Evolutionary conservation across 2,113 vertebrate genomes (phyloP).

Genomic region (Empidonax traillii): DNA sequence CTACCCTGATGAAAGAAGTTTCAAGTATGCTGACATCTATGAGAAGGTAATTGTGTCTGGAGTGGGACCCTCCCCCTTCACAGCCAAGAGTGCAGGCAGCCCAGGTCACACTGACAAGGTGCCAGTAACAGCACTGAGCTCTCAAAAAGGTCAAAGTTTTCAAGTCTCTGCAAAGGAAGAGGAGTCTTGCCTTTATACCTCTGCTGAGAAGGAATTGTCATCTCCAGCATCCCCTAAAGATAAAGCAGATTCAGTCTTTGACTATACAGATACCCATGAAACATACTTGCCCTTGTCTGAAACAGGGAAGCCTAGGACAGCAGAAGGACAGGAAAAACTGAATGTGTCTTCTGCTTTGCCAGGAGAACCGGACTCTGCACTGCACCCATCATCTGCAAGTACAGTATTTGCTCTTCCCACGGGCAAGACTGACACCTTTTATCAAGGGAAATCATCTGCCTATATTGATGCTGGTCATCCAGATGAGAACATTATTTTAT

Average conservation of each 20-base stretch:
- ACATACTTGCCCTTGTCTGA: constrained; percentile 2
- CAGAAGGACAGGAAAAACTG: constrained; percentile 45
- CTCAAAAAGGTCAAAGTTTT: constrained; percentile 54
- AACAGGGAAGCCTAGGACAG: constrained; percentile 4
- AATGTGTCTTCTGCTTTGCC: constrained; percentile 49
- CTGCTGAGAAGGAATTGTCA: constrained; percentile 78
- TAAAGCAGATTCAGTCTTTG: constrained; percentile 62
- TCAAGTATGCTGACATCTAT: constrained; percentile 91
- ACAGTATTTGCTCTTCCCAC: constrained; percentile 39
- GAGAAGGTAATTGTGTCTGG: constrained; percentile 77
- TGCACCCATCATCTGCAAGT: constrained; percentile 32
- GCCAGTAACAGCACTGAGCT: neutral
- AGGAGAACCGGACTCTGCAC: constrained; percentile 18
- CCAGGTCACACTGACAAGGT: constrained; percentile 49
- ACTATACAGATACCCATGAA: constrained; percentile 62
- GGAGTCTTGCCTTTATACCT: constrained; percentile 69
- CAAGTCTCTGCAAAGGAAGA: constrained; percentile 77
- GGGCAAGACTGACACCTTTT: neutral
- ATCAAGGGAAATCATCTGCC: neutral
- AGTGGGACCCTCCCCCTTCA: constrained; percentile 52
- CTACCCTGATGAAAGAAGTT: constrained; percentile 89
- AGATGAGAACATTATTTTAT: constrained; percentile 76
- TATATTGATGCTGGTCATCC: neutral
- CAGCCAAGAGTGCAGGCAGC: constrained; percentile 3
- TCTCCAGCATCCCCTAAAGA: constrained; percentile 72